Conservation (phyloP, 2,888 invertebrate species). For the Diplazon laetatorius region DNA sequence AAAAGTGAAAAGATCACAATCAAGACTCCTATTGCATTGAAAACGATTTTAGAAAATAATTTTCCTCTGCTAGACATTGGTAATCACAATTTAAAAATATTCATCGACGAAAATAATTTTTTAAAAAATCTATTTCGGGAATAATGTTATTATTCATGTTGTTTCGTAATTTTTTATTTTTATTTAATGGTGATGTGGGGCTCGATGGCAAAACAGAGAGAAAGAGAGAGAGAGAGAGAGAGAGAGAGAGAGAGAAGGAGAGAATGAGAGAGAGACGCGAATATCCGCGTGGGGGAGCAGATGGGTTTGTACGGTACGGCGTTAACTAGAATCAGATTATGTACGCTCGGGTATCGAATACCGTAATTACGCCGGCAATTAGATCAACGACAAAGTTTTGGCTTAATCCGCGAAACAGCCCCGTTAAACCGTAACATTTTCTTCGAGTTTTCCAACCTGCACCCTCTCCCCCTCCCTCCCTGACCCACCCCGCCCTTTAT, state of each 20-base stretch:
- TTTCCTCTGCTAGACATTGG: no score
- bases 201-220: constrained; percentile 17
- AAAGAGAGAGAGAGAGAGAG: constrained; percentile 14
- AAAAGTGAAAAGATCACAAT: no score
- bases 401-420: constrained; percentile 69
- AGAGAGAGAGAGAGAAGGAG: constrained; percentile 5
- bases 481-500: no score
- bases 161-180: neutral
- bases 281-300: constrained; percentile 35
- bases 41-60: no score
- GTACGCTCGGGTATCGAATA: constrained; percentile 46
- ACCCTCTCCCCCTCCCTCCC: no score
- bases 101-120: no score
- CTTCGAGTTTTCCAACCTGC: neutral
- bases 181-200: neutral
- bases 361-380: constrained; percentile 70
- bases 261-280: neutral
- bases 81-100: no score
- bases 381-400: constrained; percentile 75
- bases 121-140: no score
- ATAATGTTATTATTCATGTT: no score
- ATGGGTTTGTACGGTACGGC: constrained; percentile 32
- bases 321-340: constrained; percentile 42
- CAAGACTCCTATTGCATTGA: no score
- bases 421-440: constrained; percentile 17